Evolutionary conservation across 2,113 vertebrate species (phyloP).

Genomic region (Sarotherodon lohbergeri): DNA sequence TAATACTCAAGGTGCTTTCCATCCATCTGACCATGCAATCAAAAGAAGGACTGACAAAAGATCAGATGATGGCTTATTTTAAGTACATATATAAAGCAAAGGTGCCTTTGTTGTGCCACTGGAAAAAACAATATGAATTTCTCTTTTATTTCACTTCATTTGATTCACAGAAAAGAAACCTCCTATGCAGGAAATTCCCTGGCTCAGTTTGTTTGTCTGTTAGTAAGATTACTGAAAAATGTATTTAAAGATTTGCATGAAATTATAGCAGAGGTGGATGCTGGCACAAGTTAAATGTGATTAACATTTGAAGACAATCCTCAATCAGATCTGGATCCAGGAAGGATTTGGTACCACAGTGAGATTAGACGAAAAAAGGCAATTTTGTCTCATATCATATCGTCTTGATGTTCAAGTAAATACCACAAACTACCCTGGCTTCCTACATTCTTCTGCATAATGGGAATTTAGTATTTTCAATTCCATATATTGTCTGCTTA

Average conservation of each 20-base stretch:
- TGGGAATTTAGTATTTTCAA: not conserved
- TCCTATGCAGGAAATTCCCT: not conserved
- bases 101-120: not conserved
- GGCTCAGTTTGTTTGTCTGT: not conserved
- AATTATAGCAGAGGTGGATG: not conserved
- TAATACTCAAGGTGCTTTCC: not conserved
- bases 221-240: not conserved
- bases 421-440: not conserved
- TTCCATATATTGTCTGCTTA: not conserved
- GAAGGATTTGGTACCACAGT: not conserved
- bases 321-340: not conserved
- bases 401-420: not conserved
- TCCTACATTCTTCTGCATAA: not conserved
- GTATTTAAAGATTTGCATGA: not conserved
- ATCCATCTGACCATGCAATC: not conserved
- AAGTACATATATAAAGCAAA: not conserved
- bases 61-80: not conserved
- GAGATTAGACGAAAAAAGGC: not conserved
- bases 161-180: not conserved
- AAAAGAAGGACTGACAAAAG: not conserved
- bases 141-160: not conserved
- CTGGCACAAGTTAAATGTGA: not conserved
- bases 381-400: not conserved
- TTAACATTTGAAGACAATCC: not conserved
- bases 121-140: not conserved